Base-by-base conservation (phyloP, 2,113 vertebrate genomes). In the Jacana jacana region DNA sequence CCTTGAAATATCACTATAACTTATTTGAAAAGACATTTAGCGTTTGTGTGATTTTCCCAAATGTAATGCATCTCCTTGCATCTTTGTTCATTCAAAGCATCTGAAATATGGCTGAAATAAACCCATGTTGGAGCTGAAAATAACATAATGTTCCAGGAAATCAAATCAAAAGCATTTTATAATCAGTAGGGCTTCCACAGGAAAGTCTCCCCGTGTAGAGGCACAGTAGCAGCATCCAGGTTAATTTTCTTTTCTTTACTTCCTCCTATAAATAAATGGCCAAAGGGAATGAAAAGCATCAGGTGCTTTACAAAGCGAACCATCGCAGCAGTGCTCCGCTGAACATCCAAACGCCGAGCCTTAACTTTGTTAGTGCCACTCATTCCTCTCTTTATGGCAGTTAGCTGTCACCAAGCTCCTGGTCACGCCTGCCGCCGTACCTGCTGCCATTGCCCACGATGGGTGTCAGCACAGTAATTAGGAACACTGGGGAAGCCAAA, bases 1-100 rank as follows among this genome's bases (percentile, higher is more conserved):
- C 97, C 98, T 98, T 98, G 96, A 97, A 97, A 97, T 95, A 97
- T 65, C 96, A 97, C 97, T 97, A 96, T 94, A 96, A 96, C 86
- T 96, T 97, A 81, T 98, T 95, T 94, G 96, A 96, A 96, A 96
- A 97, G 72, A 35, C 64, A 28, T 91, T 95, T 95, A 48, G 75
- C 64, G 78, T 91, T 95, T 96, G 71, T 94, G 68, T 86, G 66
- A 82, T 96, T 97, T 94, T 85, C 57, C 77, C 80, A 87, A 91
- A 91, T 51, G 69, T 64, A 77, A 92, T 91, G 84, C 48, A 91
- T 97, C 92, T 97, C 76, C 87, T 96, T 94, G 71, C 77, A 81
- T 88, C 89, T 87, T 96, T 35, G 2, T 87, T 94, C 30, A 1
- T 72, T 85, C 66, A 92, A 88, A 94, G 88, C 70, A 73, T 81